Conservation (phyloP, 92 coral and sea anemone species). For the Epizoanthus illoricatus region DNA sequence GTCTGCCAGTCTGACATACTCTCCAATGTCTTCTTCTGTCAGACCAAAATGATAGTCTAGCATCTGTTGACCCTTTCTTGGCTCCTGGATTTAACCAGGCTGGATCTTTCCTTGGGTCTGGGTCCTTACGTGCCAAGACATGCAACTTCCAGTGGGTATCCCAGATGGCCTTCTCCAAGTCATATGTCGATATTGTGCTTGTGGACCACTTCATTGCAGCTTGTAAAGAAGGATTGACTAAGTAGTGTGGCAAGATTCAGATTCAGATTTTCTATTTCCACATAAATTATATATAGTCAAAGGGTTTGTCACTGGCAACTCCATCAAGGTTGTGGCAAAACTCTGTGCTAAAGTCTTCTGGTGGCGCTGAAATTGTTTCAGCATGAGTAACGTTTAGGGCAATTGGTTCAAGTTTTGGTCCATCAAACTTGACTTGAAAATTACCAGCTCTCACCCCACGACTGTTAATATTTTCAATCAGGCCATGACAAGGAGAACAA, state of each 20-base stretch:
- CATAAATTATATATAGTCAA: background rate
- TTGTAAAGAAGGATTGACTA: constrained; percentile 15
- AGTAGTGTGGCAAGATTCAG: too few relatives aligned
- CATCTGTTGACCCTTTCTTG: constrained; percentile 32
- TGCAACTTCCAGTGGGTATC: constrained; percentile 42
- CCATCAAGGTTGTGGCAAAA: constrained; percentile 50
- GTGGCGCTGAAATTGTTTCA: constrained; percentile 56
- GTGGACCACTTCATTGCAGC: constrained; percentile 26
- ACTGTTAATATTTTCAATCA: constrained; percentile 37
- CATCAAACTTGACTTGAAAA: constrained; percentile 52
- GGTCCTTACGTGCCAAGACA: constrained; percentile 35
- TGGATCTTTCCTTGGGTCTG: constrained; percentile 12
- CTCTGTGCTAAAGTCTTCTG: constrained; percentile 20
- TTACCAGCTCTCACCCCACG: constrained; percentile 53
- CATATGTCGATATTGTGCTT: constrained; percentile 12
- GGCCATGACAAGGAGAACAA: constrained; percentile 41
- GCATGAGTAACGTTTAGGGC: constrained; percentile 47
- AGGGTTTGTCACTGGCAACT: constrained; percentile 23
- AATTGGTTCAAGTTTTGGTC: constrained; percentile 53
- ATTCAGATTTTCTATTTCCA: too few relatives aligned
- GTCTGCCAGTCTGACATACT: too few relatives aligned
- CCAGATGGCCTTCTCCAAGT: constrained; percentile 21
- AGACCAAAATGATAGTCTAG: too few relatives aligned
- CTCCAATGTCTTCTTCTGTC: too few relatives aligned
- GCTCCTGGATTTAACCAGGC: constrained; percentile 4